phyloP scores from a whole-genome alignment of 2,797 vertebrate genomes.

The Merluccius polli region DNA sequence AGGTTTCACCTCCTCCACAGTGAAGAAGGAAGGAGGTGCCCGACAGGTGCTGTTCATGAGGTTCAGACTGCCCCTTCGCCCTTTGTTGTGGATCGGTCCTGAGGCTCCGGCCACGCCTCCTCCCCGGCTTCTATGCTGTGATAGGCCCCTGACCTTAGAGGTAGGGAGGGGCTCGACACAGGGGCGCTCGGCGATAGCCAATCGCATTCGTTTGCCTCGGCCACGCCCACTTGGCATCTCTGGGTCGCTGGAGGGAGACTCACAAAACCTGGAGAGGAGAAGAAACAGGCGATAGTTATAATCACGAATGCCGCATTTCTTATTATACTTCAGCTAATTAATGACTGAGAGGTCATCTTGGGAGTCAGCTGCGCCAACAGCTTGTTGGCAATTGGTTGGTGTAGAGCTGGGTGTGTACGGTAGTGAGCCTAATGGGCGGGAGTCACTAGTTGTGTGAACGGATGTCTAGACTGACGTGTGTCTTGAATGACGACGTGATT shows the following conservation, averaged over 20 bases:
- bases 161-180: constrained; percentile 76
- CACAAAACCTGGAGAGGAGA: constrained; percentile 85
- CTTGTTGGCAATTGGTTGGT: neutral
- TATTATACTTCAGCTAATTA: neutral
- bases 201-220: constrained; percentile 88
- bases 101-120: constrained; percentile 54
- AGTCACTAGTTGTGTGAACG: too few relatives aligned
- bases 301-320: neutral
- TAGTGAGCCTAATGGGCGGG: too few relatives aligned
- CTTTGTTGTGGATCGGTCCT: constrained; percentile 85
- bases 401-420: too few relatives aligned
- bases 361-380: neutral
- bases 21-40: constrained; percentile 83
- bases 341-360: neutral
- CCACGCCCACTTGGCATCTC: constrained; percentile 91
- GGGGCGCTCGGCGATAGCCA: constrained; percentile 78
- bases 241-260: constrained; percentile 92
- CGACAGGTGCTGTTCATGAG: constrained; percentile 85
- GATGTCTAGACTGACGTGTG: neutral
- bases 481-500: neutral
- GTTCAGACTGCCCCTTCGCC: constrained; percentile 89
- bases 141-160: constrained; percentile 85
- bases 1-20: constrained; percentile 88
- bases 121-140: constrained; percentile 87
- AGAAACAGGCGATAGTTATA: neutral